These are phyloP conservation scores for Tringa solitaria DNA, from an alignment of 2,113 vertebrate species.

Conservation along the genomic window DNA sequence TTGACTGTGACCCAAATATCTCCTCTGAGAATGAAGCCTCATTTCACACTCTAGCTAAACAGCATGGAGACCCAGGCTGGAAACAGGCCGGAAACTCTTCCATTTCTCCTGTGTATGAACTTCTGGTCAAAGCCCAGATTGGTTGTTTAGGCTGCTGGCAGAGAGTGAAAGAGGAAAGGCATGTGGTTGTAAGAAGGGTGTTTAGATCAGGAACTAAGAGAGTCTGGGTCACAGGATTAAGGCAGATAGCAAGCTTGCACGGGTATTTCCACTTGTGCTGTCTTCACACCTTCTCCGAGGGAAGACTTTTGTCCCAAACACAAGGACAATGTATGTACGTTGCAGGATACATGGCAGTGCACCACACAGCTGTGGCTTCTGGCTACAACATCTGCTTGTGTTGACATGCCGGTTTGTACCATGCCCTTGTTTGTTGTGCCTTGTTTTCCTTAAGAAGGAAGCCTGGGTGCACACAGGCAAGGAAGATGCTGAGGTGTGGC, in stretches of 20 bases:
- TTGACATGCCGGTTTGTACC: not conserved
- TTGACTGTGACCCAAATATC: slow-evolving; percentile 22
- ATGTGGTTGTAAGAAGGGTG: not conserved
- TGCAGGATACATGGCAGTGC: not conserved
- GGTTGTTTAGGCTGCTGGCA: not conserved
- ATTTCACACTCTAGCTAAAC: not conserved
- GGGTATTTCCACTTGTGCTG: not conserved
- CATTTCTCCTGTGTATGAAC: not conserved
- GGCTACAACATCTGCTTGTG: rapidly evolving
- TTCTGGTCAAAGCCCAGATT: not conserved
- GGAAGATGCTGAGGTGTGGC: not conserved
- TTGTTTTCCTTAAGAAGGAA: not conserved
- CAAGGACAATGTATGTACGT: not conserved
- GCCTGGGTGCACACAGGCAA: rapidly evolving
- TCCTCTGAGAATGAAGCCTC: slow-evolving; percentile 13
- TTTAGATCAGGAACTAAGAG: not conserved
- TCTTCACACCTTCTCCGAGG: not conserved
- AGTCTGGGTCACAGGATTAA: not conserved
- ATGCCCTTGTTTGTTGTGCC: not conserved
- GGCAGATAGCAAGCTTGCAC: not conserved
- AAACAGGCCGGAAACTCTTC: not conserved
- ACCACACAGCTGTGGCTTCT: not conserved
- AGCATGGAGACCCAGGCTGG: not conserved
- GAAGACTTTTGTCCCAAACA: not conserved
- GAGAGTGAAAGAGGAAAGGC: not conserved